These are phyloP conservation scores for Dascillus cervinus DNA, from an alignment of 2,888 invertebrate species.

Conservation along the genomic window DNA sequence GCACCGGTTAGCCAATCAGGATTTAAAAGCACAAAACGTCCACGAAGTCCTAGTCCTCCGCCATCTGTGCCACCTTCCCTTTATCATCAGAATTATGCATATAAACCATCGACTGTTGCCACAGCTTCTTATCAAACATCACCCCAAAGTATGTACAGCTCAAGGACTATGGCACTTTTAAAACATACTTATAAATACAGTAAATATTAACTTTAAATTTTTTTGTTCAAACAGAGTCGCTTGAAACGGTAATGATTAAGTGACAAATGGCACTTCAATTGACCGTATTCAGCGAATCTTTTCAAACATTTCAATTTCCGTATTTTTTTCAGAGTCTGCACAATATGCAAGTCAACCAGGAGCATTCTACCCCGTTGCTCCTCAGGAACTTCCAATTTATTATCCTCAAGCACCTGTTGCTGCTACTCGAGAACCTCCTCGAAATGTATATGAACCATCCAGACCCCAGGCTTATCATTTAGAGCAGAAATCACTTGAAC, in stretches of 20 bases:
- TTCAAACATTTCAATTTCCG: no score
- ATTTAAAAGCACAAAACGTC: slow-evolving; percentile 53
- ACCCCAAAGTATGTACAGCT: slow-evolving; percentile 53
- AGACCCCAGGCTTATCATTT: slow-evolving; percentile 36
- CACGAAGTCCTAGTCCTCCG: slow-evolving; percentile 60
- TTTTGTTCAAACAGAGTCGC: no score
- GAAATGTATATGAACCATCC: slow-evolving; percentile 35
- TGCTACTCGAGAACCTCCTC: slow-evolving; percentile 31
- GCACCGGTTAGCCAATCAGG: slow-evolving; percentile 31
- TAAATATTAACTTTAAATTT: background rate
- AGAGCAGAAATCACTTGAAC: slow-evolving; percentile 37
- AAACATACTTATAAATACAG: background rate
- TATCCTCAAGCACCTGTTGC: slow-evolving; percentile 30
- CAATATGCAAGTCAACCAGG: slow-evolving; percentile 46
- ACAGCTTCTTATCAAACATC: slow-evolving; percentile 55
- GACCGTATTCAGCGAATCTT: no score
- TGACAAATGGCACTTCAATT: no score
- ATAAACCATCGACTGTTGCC: slow-evolving; percentile 41
- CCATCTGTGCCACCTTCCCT: slow-evolving; percentile 43
- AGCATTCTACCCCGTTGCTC: slow-evolving; percentile 47
- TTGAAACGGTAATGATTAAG: no score
- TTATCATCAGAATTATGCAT: slow-evolving; percentile 49
- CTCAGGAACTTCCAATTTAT: slow-evolving; percentile 42
- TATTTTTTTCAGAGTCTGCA: slow-evolving; percentile 44
- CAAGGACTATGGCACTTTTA: no score